Percentiles rank a stretch among this genome's conserved stretches.
Evolutionary conservation across 2,888 invertebrate genomes (phyloP).

Genomic region (Amblyjoppa proteus): DNA sequence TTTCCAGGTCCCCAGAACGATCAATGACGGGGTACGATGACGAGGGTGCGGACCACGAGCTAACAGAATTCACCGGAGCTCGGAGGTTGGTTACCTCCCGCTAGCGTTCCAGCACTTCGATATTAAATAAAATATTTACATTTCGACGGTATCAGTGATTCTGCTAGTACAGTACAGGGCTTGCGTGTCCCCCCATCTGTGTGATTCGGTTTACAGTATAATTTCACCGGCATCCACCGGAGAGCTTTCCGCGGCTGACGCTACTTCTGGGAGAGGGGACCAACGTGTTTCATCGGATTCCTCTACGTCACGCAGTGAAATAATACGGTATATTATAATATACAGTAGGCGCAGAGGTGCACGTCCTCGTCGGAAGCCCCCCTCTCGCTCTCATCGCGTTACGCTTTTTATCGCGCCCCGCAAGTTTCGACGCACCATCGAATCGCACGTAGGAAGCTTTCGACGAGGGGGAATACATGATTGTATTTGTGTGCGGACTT

Average conservation of each 20-base stretch:
- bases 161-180: not conserved
- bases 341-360: not conserved
- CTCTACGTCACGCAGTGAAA: conserved; percentile 25
- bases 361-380: not conserved
- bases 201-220: conserved; percentile 50
- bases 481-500: not conserved
- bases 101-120: conserved; percentile 12
- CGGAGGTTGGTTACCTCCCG: not conserved
- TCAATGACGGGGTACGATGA: conserved; percentile 9
- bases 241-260: not conserved
- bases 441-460: conserved; percentile 41
- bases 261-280: conserved; percentile 18
- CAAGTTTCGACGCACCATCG: conserved; percentile 35
- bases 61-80: conserved; percentile 5
- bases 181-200: not conserved
- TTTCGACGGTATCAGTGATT: conserved; percentile 44
- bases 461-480: conserved; percentile 22
- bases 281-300: conserved; percentile 37
- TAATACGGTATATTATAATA: not conserved
- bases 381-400: conserved; percentile 32
- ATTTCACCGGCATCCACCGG: conserved; percentile 25
- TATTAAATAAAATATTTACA: conserved; percentile 52
- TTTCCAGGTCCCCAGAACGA: conserved; percentile 13
- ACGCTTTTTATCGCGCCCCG: conserved; percentile 58
- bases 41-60: not conserved